Conservation (phyloP, 2,888 invertebrate genomes). For the Ichneumon xanthorius region DNA sequence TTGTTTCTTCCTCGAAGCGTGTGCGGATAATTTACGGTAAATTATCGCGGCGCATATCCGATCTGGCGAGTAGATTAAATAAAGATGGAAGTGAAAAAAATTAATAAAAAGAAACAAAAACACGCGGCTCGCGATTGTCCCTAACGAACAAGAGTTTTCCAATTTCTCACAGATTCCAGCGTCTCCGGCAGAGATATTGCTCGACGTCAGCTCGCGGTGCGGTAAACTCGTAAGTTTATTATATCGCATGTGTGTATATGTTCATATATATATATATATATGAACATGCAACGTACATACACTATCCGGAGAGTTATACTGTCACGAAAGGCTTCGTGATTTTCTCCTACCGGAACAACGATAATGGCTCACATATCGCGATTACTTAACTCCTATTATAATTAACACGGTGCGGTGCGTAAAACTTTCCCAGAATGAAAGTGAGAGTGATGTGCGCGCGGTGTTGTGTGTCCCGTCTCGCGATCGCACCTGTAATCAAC, state of each 20-base stretch:
- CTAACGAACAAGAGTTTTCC: conserved; percentile 48
- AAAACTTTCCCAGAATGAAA: conserved; percentile 84
- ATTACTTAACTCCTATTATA: conserved; percentile 84
- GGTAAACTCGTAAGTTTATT: conserved; percentile 50
- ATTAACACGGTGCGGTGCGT: conserved; percentile 82
- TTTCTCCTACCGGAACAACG: conserved; percentile 72
- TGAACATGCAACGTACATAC: background rate
- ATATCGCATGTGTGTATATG: conserved; percentile 4
- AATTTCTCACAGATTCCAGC: conserved; percentile 47
- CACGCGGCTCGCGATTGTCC: conserved; percentile 32
- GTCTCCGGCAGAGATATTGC: conserved; percentile 15
- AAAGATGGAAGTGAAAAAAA: background rate
- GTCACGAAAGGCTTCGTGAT: conserved; percentile 72
- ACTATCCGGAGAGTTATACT: conserved; percentile 30
- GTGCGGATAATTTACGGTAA: conserved; percentile 11
- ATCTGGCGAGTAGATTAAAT: conserved; percentile 11
- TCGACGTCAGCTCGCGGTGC: conserved; percentile 32
- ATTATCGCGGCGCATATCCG: conserved; percentile 34
- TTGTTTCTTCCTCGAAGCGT: background rate
- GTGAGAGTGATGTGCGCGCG: conserved; percentile 80
- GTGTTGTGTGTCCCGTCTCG: conserved; percentile 49
- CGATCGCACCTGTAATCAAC: conserved; percentile 59
- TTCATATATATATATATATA: background rate
- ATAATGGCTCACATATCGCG: conserved; percentile 72
- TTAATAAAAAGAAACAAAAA: conserved; percentile 3